These are phyloP conservation scores for Thunnus albacares DNA, from an alignment of 2,797 vertebrate species.

Conservation along the genomic window DNA sequence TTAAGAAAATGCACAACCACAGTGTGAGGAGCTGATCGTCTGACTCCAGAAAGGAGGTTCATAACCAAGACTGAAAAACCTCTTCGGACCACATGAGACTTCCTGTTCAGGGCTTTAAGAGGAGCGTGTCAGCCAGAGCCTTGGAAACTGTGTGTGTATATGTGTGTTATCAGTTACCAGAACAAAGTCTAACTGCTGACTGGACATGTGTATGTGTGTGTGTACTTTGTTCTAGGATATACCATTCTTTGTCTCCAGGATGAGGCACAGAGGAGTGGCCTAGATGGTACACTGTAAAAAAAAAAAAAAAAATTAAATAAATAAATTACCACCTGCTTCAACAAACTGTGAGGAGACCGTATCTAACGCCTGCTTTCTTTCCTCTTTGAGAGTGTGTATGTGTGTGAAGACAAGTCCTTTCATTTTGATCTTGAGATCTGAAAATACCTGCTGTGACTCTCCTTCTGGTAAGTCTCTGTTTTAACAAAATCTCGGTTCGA, in stretches of 20 bases:
- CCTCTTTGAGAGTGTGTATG: neutral
- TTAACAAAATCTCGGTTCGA: neutral
- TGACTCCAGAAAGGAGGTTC: conserved; percentile 41
- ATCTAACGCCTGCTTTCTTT: neutral
- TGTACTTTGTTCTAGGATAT: conserved; percentile 56
- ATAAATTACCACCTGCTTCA: conserved; percentile 26
- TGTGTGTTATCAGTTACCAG: conserved; percentile 35
- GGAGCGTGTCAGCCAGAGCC: neutral
- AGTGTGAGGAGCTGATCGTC: conserved; percentile 33
- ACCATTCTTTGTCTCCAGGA: conserved; percentile 53
- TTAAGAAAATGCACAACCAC: conserved; percentile 30
- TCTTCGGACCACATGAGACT: neutral
- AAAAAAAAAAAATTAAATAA: conserved; percentile 12
- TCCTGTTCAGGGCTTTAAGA: neutral
- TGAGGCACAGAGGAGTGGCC: conserved; percentile 66
- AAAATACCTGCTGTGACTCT: conserved; percentile 13
- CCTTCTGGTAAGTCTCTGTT: conserved; percentile 61
- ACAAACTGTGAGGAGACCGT: conserved; percentile 7
- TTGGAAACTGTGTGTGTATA: neutral
- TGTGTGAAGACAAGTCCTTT: conserved; percentile 5
- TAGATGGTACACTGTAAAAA: conserved; percentile 15
- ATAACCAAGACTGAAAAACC: conserved; percentile 3
- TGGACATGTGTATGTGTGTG: conserved; percentile 11
- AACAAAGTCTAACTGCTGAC: conserved; percentile 43
- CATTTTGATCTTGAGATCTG: conserved; percentile 7